Conservation (phyloP, 2,113 vertebrate species). For the Marmota flaviventris region DNA sequence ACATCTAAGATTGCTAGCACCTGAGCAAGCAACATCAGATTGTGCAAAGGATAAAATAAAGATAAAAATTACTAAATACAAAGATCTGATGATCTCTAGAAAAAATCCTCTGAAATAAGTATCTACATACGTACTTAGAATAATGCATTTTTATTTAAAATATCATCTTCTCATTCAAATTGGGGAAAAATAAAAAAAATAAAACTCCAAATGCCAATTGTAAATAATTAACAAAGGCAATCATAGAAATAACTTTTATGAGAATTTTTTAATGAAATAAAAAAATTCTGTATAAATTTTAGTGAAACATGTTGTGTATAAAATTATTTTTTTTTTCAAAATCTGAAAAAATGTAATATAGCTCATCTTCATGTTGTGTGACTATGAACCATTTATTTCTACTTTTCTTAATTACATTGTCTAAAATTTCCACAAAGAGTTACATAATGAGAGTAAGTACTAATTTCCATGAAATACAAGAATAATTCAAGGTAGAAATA, state of each 20-base stretch:
- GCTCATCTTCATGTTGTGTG: background rate
- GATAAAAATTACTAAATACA: background rate
- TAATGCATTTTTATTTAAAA: slow-evolving; percentile 1
- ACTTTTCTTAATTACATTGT: background rate
- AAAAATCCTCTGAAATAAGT: background rate
- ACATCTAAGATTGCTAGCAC: background rate
- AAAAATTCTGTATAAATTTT: background rate
- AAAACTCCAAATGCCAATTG: background rate
- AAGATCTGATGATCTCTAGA: background rate
- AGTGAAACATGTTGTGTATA: background rate
- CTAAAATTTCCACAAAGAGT: background rate
- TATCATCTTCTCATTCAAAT: background rate
- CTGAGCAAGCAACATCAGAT: background rate
- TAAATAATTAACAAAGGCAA: background rate
- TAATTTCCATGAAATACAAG: background rate
- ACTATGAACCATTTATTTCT: background rate
- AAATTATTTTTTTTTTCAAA: background rate
- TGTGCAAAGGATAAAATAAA: background rate
- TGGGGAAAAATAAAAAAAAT: background rate
- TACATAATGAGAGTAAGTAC: background rate
- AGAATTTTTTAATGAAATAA: background rate
- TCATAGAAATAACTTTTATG: background rate
- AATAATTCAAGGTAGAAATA: background rate
- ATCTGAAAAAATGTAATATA: background rate
- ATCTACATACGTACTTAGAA: background rate